These are phyloP conservation scores for Rhinolophus ferrumequinum DNA, from an alignment of 2,113 vertebrate species.

Conservation along the genomic window DNA sequence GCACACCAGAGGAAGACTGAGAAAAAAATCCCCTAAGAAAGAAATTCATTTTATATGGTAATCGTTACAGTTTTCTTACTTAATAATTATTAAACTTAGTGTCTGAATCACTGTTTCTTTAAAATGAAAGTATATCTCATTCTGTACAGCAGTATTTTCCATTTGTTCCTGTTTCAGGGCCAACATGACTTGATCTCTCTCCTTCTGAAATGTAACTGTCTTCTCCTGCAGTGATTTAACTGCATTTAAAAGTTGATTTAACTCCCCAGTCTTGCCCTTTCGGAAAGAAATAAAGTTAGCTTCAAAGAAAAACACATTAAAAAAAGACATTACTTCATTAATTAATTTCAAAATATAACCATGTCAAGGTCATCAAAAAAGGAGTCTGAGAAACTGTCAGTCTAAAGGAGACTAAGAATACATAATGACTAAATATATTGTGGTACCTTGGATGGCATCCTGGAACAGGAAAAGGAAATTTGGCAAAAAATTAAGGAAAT, in stretches of 20 bases:
- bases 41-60: background rate
- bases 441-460: no score
- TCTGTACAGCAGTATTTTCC: slow-evolving; percentile 91
- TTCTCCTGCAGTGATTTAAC: slow-evolving; percentile 97
- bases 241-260: slow-evolving; percentile 96
- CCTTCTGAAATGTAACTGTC: slow-evolving; percentile 95
- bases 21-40: background rate
- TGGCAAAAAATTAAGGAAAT: background rate
- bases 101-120: background rate
- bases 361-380: background rate
- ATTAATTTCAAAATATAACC: slow-evolving; percentile 28
- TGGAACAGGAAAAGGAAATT: background rate
- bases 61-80: background rate
- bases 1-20: background rate
- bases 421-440: background rate
- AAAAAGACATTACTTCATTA: slow-evolving; percentile 16
- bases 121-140: slow-evolving; percentile 80
- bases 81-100: background rate
- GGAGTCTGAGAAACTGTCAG: background rate
- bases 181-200: slow-evolving; percentile 96
- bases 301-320: slow-evolving; percentile 48
- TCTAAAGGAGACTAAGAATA: background rate
- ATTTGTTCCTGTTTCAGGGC: slow-evolving; percentile 99
- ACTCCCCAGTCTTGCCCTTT: slow-evolving; percentile 95
- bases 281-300: slow-evolving; percentile 61